phyloP scores from a whole-genome alignment of 2,113 vertebrate genomes.

The Nicator chloris region DNA sequence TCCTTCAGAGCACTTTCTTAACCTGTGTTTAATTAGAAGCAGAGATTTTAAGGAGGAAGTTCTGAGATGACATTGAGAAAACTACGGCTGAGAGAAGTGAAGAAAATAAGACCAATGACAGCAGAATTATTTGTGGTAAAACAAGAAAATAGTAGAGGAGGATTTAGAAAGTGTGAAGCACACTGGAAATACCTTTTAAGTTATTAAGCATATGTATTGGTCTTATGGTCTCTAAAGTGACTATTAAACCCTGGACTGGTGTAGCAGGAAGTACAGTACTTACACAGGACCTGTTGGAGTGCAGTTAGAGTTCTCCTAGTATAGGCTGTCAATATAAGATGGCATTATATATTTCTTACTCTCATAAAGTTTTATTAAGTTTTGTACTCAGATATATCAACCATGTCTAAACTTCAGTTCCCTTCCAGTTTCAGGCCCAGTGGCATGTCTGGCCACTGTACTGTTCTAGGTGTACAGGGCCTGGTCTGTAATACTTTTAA shows the following conservation, averaged over 20 bases:
- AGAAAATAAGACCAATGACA: not conserved
- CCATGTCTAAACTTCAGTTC: not conserved
- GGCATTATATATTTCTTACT: not conserved
- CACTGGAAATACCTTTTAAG: not conserved
- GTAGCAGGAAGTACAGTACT: not conserved
- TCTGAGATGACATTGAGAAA: not conserved
- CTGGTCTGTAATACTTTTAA: not conserved
- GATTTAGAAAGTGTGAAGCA: slow-evolving; percentile 1
- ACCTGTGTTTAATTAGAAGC: not conserved
- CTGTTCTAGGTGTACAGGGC: not conserved
- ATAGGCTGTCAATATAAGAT: not conserved
- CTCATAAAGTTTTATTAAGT: not conserved
- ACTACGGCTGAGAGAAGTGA: not conserved
- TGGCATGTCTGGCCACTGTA: not conserved
- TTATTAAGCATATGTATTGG: not conserved
- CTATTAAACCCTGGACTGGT: not conserved
- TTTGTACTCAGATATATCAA: not conserved
- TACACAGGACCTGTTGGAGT: not conserved
- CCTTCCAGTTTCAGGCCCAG: not conserved
- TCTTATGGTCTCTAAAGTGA: not conserved
- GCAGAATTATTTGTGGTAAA: not conserved
- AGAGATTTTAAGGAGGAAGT: not conserved
- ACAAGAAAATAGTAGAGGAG: not conserved
- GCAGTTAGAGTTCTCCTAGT: not conserved
- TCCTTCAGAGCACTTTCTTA: not conserved